Evolutionary conservation across 2,113 vertebrate species (phyloP).

Genomic region (Muntiacus muntjak): DNA sequence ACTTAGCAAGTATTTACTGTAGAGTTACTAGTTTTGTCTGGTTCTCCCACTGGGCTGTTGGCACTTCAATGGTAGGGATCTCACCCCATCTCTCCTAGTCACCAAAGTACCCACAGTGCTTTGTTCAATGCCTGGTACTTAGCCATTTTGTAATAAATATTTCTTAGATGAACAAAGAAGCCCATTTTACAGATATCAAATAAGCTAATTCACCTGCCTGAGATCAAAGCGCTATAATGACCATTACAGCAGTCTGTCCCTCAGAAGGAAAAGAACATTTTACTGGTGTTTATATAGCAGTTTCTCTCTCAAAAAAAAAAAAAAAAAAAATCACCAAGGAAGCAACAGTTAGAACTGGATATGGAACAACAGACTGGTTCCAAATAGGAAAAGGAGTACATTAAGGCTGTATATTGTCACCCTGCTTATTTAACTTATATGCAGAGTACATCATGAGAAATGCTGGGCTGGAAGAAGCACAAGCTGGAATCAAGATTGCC

Average conservation of each 20-base stretch:
- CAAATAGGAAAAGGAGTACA: background rate
- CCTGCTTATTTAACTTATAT: background rate
- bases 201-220: background rate
- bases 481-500: background rate
- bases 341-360: background rate
- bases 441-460: background rate
- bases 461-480: background rate
- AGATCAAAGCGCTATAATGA: background rate
- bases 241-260: background rate
- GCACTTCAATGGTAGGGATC: background rate
- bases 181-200: background rate
- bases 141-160: background rate
- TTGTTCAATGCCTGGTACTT: background rate
- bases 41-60: background rate
- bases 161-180: background rate
- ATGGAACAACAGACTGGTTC: background rate
- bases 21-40: background rate
- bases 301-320: background rate
- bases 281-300: background rate
- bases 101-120: background rate
- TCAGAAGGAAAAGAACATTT: background rate
- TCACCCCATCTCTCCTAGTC: background rate
- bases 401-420: background rate
- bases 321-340: background rate
- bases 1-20: background rate